Evolutionary conservation across 1,140 invertebrate genomes (phyloP), one percentile per base, ranked within the genome.

Genomic region (Papilio helenus): DNA sequence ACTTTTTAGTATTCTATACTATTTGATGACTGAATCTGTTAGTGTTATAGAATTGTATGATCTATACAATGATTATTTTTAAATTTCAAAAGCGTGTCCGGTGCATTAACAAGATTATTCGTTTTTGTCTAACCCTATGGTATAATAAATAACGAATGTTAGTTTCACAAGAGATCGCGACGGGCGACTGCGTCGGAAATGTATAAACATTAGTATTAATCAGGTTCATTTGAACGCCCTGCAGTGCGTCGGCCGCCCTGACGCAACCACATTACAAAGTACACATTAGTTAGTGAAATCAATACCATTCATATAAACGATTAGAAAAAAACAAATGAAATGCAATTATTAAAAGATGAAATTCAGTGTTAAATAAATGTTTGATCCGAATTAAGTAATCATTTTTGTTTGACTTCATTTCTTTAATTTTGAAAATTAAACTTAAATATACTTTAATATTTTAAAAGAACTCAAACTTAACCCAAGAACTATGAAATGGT

Each of bases 131-230:
- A n/a, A 49, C 44, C 23, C n/a, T 49, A 9, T 73, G 39, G 44
- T 46, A 42, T 73, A 49, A 46, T 46, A 73, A 73, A 73, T 73
- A 23, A 73, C 39, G 12, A 26, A 73, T 80, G 34, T 72, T n/a
- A 49, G 46, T 80, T 80, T 80, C 73, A 68, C 46, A 80, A 80
- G 26, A 68, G 72, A 76, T 23, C 65, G 51, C 76, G 79, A 61
- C 81, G 44, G 55, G 42, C 71, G 80, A 80, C 82, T 82, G 79
- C 42, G 72, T 83, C 72, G 72, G 79, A 83, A 83, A 72, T 81
- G 76, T 72, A 76, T 46, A 18, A 20, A 77, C 76, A 61, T 77
- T 42, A 77, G 39, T 44, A 55, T 77, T 77, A 77, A 77, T 61
- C 55, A 77, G n/a, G 8, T 20, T 39, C 44, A 34, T 77, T 61